Evolutionary conservation across 2,113 vertebrate genomes (phyloP).

Genomic region (Centrocercus urophasianus): DNA sequence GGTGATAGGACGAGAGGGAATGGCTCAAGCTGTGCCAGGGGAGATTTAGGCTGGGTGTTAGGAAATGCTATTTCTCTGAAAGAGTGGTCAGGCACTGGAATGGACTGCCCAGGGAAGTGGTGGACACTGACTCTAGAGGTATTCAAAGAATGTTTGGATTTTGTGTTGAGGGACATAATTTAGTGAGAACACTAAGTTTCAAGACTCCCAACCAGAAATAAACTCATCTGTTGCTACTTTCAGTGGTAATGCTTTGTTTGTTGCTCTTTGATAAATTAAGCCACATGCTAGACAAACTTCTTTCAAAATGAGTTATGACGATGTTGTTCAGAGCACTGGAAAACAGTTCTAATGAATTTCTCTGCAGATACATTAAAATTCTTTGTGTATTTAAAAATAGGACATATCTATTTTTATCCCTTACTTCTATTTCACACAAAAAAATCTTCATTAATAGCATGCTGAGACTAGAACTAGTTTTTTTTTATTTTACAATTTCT

Average conservation of each 20-base stretch:
- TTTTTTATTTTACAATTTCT: constrained; percentile 50
- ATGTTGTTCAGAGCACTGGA: background rate
- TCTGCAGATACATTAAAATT: background rate
- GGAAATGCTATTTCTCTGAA: too few relatives aligned
- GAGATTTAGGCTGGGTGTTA: too few relatives aligned
- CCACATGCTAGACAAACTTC: background rate
- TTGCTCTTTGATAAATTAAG: background rate
- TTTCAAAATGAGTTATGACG: background rate
- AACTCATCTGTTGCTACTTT: background rate
- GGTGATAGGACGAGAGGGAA: too few relatives aligned
- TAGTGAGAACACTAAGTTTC: background rate
- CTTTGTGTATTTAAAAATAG: constrained; percentile 35
- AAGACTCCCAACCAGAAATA: background rate
- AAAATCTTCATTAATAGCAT: constrained; percentile 38
- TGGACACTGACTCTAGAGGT: too few relatives aligned
- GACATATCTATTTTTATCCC: constrained; percentile 29
- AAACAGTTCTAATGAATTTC: constrained; percentile 3
- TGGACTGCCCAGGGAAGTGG: too few relatives aligned
- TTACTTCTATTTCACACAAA: constrained; percentile 15
- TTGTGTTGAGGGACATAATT: too few relatives aligned
- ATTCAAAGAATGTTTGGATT: too few relatives aligned
- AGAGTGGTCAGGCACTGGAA: too few relatives aligned
- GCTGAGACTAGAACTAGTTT: constrained; percentile 10
- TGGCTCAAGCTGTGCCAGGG: too few relatives aligned
- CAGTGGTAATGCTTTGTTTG: background rate